Percentiles rank a stretch among this genome's conserved stretches.
Conservation (phyloP, 1,140 invertebrate species). For the Drosophila asahinai region DNA sequence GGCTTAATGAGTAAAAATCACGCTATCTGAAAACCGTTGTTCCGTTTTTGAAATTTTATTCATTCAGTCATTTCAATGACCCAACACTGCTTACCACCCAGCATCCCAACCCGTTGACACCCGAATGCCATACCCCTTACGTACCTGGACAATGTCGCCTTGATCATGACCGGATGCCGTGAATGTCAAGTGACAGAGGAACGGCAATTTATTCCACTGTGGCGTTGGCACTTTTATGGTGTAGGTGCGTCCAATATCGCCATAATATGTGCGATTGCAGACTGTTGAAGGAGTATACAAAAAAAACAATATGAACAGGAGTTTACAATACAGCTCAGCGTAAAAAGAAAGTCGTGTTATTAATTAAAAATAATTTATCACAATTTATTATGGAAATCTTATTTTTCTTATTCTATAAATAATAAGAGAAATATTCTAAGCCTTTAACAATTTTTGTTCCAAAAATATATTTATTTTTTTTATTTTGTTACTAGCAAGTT, state of each 20-base stretch:
- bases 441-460: too few species aligned
- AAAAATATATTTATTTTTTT: too few species aligned
- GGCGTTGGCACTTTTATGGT: slow-evolving; percentile 89
- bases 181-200: slow-evolving; percentile 95
- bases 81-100: neutral
- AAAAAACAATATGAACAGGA: slow-evolving; percentile 3
- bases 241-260: slow-evolving; percentile 93
- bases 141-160: slow-evolving; percentile 93
- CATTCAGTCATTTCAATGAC: too few species aligned
- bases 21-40: too few species aligned
- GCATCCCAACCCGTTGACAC: neutral
- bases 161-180: slow-evolving; percentile 93
- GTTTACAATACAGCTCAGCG: neutral
- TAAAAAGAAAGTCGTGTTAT: neutral
- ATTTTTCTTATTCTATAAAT: neutral
- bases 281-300: slow-evolving; percentile 85
- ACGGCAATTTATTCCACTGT: slow-evolving; percentile 90
- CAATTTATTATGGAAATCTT: neutral
- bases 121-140: slow-evolving; percentile 28
- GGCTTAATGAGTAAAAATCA: too few species aligned
- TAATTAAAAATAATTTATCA: too few species aligned
- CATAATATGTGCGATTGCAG: slow-evolving; percentile 95
- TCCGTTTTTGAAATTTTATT: too few species aligned
- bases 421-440: neutral
- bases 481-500: too few species aligned